Evolutionary conservation across 2,888 invertebrate species (phyloP).

Genomic region (Andrena chrysosceles): DNA sequence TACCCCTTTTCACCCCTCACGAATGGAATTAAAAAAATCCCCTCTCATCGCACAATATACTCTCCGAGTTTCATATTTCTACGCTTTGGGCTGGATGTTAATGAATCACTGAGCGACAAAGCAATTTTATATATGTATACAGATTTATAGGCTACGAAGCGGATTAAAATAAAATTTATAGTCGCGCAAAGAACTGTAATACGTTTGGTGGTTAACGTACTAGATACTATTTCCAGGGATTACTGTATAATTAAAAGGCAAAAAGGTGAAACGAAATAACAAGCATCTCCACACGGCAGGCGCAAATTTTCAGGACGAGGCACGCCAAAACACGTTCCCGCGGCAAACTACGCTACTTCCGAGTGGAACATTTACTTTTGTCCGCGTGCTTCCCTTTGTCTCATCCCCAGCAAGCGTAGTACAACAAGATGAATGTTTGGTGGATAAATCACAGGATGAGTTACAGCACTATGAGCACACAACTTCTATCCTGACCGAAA

Average conservation of each 20-base stretch:
- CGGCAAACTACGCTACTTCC: conserved; percentile 30
- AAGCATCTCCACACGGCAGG: not conserved
- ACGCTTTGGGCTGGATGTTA: too few species aligned
- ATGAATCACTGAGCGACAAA: too few species aligned
- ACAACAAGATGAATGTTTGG: conserved; percentile 43
- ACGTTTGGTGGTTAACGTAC: too few species aligned
- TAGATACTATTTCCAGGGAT: not conserved
- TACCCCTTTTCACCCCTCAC: too few species aligned
- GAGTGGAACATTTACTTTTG: conserved; percentile 38
- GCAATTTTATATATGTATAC: too few species aligned
- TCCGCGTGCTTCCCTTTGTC: conserved; percentile 49
- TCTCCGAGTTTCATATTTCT: too few species aligned
- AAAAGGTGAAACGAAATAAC: not conserved
- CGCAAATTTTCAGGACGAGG: conserved; percentile 10
- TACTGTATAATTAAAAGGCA: not conserved
- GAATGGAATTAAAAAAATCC: too few species aligned
- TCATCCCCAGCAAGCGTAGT: conserved; percentile 21
- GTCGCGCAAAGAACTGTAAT: too few species aligned
- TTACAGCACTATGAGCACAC: not conserved
- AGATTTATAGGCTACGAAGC: too few species aligned
- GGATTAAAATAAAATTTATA: too few species aligned
- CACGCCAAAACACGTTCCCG: conserved; percentile 17
- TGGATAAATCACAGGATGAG: conserved; percentile 35
- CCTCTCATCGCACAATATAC: too few species aligned
- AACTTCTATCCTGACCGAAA: conserved; percentile 16